These are phyloP conservation scores for Apodemia mormo DNA, from an alignment of 2,888 invertebrate genomes.

Conservation along the genomic window DNA sequence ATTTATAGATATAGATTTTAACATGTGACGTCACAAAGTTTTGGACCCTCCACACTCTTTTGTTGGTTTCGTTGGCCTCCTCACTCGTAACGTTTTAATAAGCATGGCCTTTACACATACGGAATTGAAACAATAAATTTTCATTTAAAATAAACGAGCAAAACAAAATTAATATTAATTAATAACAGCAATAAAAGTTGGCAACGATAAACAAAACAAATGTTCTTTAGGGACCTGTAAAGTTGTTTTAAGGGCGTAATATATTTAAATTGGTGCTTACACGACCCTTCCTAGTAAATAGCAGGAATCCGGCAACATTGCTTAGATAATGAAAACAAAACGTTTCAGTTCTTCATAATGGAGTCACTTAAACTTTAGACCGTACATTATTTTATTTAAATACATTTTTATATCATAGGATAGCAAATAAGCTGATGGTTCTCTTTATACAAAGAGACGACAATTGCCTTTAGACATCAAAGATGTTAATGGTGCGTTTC, in stretches of 20 bases:
- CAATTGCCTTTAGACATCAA: too few species aligned
- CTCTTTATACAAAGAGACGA: too few species aligned
- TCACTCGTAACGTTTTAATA: too few species aligned
- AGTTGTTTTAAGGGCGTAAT: conserved; percentile 46
- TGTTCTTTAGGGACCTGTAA: not conserved
- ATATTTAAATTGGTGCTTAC: conserved; percentile 57
- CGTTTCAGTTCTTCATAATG: conserved; percentile 33
- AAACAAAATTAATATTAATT: not conserved
- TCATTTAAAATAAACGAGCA: not conserved
- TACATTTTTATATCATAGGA: too few species aligned
- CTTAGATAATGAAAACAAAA: conserved; percentile 47
- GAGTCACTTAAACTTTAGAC: conserved; percentile 30
- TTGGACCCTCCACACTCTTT: too few species aligned
- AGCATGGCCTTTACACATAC: too few species aligned
- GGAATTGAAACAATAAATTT: not conserved
- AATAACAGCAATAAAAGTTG: not conserved
- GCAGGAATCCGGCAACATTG: conserved; percentile 41
- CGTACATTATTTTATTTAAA: not conserved
- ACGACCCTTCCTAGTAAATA: conserved; percentile 40
- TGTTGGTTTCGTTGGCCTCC: too few species aligned
- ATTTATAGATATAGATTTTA: too few species aligned
- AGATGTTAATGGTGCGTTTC: too few species aligned
- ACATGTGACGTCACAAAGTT: too few species aligned
- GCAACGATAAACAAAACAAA: not conserved
- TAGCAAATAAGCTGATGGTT: too few species aligned